Evolutionary conservation across 1,140 invertebrate species (phyloP), one percentile per base, ranked within the genome.

Genomic region (Leptonema lineaticorne): DNA sequence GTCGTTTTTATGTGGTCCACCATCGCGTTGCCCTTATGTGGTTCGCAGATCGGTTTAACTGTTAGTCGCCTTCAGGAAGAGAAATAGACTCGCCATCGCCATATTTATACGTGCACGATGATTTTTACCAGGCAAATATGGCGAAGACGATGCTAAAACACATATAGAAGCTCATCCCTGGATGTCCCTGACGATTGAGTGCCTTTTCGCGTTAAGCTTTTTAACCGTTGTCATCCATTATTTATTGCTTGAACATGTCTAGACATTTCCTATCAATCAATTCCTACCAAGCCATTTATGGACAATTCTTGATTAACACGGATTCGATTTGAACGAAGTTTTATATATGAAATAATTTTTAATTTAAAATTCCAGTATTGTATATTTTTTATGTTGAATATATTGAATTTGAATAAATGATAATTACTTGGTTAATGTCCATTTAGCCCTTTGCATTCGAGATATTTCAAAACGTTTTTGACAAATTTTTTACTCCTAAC

Each of bases 51-150:
- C 9, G 16, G 46, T 50, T 22, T 22, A 26, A 53, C 50, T 53
- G 50, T 53, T 53, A 53, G 8, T 53, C 22, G 50, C 50, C 50
- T 20, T 26, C 50, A 53, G 50, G 50, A 53, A 53, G 22, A n/a
- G 37, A 14, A 53, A 9, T 11, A 8, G 50, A 53, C 50, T 14
- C 9, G 50, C 50, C 50, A 8, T 53, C 50, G 22, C 50, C 50
- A 53, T 53, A 53, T 53, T 18, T 26, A 22, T 24, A 22, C n/a
- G n/a, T n/a, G n/a, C n/a, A n/a, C 14, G 22, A 53, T 53, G 22
- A 26, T 24, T 24, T 53, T 24, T 2, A 26, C 50, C 16, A n/a
- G 8, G n/a, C 50, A 11, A 26, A 53, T 53, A 53, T 53, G 50
- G 50, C 6, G 46, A 20, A 8, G 6, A 48, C n/a, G 16, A 48